Percentiles rank a stretch among this genome's conserved stretches.
These are phyloP conservation scores for Ahaetulla prasina DNA, from an alignment of 2,113 vertebrate species.

Conservation along the genomic window DNA sequence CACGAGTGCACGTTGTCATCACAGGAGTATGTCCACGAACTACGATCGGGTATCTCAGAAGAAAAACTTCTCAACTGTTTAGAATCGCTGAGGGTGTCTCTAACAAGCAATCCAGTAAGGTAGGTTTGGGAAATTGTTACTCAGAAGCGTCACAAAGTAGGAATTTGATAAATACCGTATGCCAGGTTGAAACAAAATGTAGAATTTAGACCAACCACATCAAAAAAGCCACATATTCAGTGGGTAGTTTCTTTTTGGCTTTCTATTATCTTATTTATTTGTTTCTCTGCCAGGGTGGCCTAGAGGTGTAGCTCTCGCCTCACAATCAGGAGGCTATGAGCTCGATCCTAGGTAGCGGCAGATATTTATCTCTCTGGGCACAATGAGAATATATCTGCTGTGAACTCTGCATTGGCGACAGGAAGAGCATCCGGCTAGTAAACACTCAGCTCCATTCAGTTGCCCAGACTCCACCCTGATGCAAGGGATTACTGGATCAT, in stretches of 20 bases:
- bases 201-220: neutral
- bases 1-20: slow-evolving; percentile 94
- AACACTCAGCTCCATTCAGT: too few relatives aligned
- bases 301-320: too few relatives aligned
- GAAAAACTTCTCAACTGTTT: slow-evolving; percentile 95
- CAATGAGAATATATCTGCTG: too few relatives aligned
- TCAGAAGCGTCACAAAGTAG: neutral
- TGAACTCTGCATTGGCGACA: too few relatives aligned
- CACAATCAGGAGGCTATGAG: too few relatives aligned
- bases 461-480: too few relatives aligned
- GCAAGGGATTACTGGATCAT: too few relatives aligned
- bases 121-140: slow-evolving; percentile 58
- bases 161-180: neutral
- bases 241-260: too few relatives aligned
- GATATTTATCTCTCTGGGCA: too few relatives aligned
- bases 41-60: slow-evolving; percentile 90
- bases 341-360: too few relatives aligned
- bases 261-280: neutral
- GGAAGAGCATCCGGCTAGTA: too few relatives aligned
- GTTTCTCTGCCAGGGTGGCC: neutral
- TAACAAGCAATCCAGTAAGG: slow-evolving; percentile 99
- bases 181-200: neutral
- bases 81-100: slow-evolving; percentile 92
- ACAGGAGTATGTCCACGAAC: slow-evolving; percentile 95
- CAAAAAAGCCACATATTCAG: neutral